Percentiles rank a stretch among this genome's conserved stretches.
These are phyloP conservation scores for Forpus xanthops DNA, from an alignment of 2,797 vertebrate species.

Conservation along the genomic window DNA sequence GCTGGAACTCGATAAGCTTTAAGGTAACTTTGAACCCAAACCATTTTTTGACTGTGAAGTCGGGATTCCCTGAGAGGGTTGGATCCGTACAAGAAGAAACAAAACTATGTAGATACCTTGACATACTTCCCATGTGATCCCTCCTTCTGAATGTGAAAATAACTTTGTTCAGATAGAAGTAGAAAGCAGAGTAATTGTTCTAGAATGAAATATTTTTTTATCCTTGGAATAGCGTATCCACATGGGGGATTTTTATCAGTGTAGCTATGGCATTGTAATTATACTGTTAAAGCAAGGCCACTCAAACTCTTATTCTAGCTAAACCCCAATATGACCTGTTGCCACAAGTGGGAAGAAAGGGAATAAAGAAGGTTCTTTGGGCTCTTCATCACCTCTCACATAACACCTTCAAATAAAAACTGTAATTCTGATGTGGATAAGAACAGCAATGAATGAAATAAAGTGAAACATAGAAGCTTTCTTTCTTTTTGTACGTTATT, in stretches of 20 bases:
- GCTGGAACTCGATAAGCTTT: neutral
- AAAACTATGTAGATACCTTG: neutral
- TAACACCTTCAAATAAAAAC: slow-evolving; percentile 36
- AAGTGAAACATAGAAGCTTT: neutral
- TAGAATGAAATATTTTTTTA: neutral
- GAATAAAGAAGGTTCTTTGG: slow-evolving; percentile 6
- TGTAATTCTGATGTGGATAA: neutral
- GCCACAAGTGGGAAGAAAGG: slow-evolving; percentile 26
- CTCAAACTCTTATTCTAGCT: neutral
- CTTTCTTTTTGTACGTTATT: neutral
- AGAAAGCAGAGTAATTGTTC: slow-evolving; percentile 19
- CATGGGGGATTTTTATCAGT: slow-evolving; percentile 58
- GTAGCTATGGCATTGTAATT: slow-evolving; percentile 1
- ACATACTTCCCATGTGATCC: neutral
- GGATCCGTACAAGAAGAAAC: rapidly evolving
- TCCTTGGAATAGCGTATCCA: slow-evolving; percentile 31
- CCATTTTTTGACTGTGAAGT: neutral
- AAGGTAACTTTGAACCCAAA: neutral
- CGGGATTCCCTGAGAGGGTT: neutral
- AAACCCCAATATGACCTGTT: slow-evolving; percentile 1
- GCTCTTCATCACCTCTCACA: slow-evolving; percentile 13
- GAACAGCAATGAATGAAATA: slow-evolving; percentile 26
- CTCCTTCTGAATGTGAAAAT: neutral
- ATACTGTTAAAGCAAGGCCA: neutral
- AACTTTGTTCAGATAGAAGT: neutral